Evolutionary conservation across 2,113 vertebrate species (phyloP).

Genomic region (Albula goreensis): DNA sequence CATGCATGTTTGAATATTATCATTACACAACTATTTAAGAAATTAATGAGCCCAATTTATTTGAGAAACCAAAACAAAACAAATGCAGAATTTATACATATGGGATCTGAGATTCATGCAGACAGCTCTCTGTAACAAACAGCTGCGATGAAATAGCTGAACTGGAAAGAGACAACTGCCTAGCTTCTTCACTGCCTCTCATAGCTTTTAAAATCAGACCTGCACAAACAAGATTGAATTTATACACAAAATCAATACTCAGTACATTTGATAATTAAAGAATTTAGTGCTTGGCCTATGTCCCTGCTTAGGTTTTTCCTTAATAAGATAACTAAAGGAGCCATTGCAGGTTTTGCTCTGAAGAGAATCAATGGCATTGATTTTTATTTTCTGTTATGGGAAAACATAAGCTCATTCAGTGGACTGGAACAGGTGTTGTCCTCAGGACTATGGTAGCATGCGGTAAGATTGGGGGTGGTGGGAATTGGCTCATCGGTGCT

Average conservation of each 20-base stretch:
- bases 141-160: no score
- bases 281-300: not conserved
- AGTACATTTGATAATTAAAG: constrained; percentile 10
- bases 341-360: not conserved
- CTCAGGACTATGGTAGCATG: not conserved
- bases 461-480: not conserved
- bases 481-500: no score
- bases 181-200: no score
- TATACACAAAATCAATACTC: not conserved
- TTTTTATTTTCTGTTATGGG: not conserved
- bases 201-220: not conserved
- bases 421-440: no score
- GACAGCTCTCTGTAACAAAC: no score
- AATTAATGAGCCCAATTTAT: no score
- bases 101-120: no score
- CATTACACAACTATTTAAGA: no score
- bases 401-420: not conserved
- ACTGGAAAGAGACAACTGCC: no score
- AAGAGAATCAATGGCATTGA: not conserved
- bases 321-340: not conserved
- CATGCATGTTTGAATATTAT: no score
- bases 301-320: not conserved
- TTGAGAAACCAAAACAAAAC: no score
- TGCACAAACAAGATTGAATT: not conserved
- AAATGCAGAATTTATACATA: no score